Evolutionary conservation across 2,797 vertebrate genomes (phyloP), one percentile per base, ranked within the genome.

Genomic region (Neosilurus hyrtlii): DNA sequence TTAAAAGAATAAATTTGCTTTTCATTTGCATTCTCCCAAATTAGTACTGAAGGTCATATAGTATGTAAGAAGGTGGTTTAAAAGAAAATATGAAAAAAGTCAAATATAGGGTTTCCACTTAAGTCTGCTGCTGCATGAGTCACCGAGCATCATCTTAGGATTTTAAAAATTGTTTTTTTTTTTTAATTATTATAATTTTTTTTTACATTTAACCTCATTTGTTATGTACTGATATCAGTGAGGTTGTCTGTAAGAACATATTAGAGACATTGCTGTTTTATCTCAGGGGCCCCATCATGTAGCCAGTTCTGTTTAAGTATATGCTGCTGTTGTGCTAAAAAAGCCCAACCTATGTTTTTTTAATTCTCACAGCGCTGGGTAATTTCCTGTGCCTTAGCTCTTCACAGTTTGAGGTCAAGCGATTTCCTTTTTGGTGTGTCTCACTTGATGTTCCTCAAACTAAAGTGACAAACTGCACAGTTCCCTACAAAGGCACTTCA

Each of bases 351-450:
- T 54, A 52, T 88, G 82, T 84, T 85, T 83, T 43, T 43, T 86
- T 71, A 84, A 16, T 54, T 57, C 61, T 85, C 84, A 86, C 87
- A 85, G 80, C 80, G 81, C 81, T 83, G 85, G 84, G 87, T 88
- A 81, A 89, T 87, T 90, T 90, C 87, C 89, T 88, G 88, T 84
- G 83, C 79, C 63, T 86, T 85, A 87, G 87, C 85, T 80, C 78
- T 80, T 86, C 78, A 82, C 82, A 76, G 83, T 89, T 87, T 88
- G 87, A 90, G 88, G 88, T 87, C 85, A 89, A 87, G 86, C 85
- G 81, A 88, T 89, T 89, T 89, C 88, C 89, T 89, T 87, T 88
- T 88, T 88, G 82, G 86, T 86, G 82, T 87, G 79, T 87, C 81
- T 84, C 83, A 84, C 80, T 88, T 75, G 80, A 84, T 86, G 87